Percentiles rank a stretch among this genome's conserved stretches.
Conservation (phyloP, 2,113 vertebrate species). For the Saguinus imperator region DNA sequence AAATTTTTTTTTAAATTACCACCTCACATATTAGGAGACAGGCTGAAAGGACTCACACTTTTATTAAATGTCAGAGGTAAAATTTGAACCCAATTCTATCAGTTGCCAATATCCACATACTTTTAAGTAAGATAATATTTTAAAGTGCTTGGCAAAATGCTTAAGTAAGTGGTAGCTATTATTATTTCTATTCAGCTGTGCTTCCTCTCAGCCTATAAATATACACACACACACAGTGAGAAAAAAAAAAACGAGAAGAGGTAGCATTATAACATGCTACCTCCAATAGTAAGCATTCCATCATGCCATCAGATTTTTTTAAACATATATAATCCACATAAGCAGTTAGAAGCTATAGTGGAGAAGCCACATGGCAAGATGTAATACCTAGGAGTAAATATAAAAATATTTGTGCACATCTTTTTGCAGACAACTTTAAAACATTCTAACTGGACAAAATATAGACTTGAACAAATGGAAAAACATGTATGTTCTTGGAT, state of each 20-base stretch:
- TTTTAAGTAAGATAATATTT: background rate
- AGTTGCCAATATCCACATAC: background rate
- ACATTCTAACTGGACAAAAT: background rate
- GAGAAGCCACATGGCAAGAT: background rate
- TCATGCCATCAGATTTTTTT: background rate
- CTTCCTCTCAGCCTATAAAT: background rate
- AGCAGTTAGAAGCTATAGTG: background rate
- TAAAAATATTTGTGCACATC: background rate
- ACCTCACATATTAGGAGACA: background rate
- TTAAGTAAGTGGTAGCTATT: background rate
- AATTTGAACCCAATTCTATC: background rate
- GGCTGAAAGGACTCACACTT: background rate
- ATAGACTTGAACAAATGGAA: background rate
- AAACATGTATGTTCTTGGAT: background rate
- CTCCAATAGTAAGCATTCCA: background rate
- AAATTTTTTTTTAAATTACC: background rate
- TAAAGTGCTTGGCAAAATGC: background rate
- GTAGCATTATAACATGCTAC: background rate
- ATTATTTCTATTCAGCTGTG: background rate
- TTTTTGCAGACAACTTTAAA: background rate
- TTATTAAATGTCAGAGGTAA: conserved; percentile 16
- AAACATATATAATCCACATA: background rate
- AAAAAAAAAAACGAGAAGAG: background rate
- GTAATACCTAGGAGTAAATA: background rate
- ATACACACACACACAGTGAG: no score